Conservation (phyloP, 2,888 invertebrate species). For the Petrolisthes manimaculis region DNA sequence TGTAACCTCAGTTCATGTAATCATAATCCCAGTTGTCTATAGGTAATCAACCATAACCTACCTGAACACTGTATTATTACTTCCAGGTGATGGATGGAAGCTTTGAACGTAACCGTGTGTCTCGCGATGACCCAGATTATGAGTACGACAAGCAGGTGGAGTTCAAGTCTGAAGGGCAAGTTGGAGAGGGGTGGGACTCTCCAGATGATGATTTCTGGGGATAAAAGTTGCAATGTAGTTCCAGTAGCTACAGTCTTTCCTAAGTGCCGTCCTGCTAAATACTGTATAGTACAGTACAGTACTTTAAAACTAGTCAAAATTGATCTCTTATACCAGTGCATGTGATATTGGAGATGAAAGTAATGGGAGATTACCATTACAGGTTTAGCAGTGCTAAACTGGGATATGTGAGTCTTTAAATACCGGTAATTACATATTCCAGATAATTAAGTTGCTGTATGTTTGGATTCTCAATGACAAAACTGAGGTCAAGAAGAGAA, state of each 20-base stretch:
- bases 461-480: no score
- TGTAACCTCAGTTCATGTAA: neutral
- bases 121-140: constrained; percentile 71
- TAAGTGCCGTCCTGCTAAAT: no score
- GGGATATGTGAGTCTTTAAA: no score
- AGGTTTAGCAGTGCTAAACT: no score
- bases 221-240: neutral
- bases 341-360: no score
- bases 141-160: constrained; percentile 72
- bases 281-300: no score
- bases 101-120: constrained; percentile 13
- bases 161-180: constrained; percentile 66
- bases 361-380: no score
- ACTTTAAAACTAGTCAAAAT: no score
- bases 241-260: neutral
- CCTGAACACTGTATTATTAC: neutral
- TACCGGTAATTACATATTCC: no score
- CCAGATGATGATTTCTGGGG: constrained; percentile 64
- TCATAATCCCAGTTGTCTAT: neutral
- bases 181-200: constrained; percentile 71
- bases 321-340: no score
- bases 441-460: no score
- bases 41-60: neutral
- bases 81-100: constrained; percentile 27
- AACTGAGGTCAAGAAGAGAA: no score